Percentiles rank a stretch among this genome's conserved stretches.
Evolutionary conservation across 2,888 invertebrate genomes (phyloP).

Genomic region (Dolichomitus sp.): DNA sequence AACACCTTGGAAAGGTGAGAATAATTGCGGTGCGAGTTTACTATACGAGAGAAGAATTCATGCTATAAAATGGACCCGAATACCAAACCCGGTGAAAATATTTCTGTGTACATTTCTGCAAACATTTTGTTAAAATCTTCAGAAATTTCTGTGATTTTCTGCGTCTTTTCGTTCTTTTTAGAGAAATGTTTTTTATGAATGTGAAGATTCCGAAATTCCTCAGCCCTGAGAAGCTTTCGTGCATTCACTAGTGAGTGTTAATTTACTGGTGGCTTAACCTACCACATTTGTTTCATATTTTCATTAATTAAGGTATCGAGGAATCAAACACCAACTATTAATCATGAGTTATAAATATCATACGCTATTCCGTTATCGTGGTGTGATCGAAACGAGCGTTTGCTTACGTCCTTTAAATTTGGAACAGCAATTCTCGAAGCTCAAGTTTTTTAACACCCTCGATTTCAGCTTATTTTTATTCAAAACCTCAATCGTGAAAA

Average conservation of each 20-base stretch:
- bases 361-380: conserved; percentile 14
- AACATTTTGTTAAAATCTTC: too few relatives aligned
- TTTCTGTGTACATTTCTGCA: too few relatives aligned
- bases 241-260: not conserved
- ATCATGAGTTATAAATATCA: conserved; percentile 18
- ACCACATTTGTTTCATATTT: not conserved
- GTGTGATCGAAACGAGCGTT: conserved; percentile 4
- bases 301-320: conserved; percentile 14
- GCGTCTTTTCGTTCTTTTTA: too few relatives aligned
- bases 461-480: conserved; percentile 1
- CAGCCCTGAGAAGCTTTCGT: not conserved
- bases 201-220: not conserved
- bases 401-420: not conserved
- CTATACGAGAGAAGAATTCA: too few relatives aligned
- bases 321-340: not conserved
- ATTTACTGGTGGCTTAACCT: not conserved
- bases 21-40: not conserved
- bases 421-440: conserved; percentile 2
- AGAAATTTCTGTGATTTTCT: too few relatives aligned
- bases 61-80: not conserved
- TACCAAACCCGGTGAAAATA: not conserved
- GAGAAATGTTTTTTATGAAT: not conserved
- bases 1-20: conserved; percentile 27
- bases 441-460: not conserved
- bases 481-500: not conserved